Base-by-base conservation (phyloP, 2,113 vertebrate species). In the Mobula hypostoma region DNA sequence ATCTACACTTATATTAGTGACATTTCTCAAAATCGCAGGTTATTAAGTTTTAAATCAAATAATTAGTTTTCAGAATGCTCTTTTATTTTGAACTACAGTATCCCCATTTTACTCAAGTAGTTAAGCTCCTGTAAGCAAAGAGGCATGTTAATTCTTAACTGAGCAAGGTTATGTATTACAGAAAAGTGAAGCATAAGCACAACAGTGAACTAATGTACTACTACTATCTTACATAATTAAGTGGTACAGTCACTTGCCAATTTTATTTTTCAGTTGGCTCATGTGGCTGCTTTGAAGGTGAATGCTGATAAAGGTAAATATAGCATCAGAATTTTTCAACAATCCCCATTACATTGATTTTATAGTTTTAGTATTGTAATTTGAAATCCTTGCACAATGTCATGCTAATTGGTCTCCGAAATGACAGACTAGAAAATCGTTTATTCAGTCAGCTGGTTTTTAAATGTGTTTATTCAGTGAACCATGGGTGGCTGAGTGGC, bases 231-330 rank as follows among this genome's bases (percentile, higher is more conserved):
- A 15, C 40, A 82, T 85, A 85, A 27, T 21, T 58, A 85, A 48
- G 68, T 93, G 91, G 58, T 56, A 94, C 11, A 72, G 40, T 58
- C 32, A 11, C 21, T 83, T 94, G 58, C 82, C 4, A 17, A 56
- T 94, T 95, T 29, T 95, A 14, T 95, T 94, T 78, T 95, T 90
- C 94, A 99, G 99, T 96, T 99, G 92, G 96, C 96, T 95, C 98
- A 99, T 0, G 97, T 97, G 94, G 97, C 97, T 94, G 98, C 98
- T 11, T 94, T 99, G 95, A 98, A 98, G 95, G 97, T 95, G 94
- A 96, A 97, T 94, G 97, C 98, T 95, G 95, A 96, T 94, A 98
- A 97, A 97, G 98, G 99, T 99, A 98, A 2, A 97, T 96, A 94
- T 11, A 56, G 68, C 40, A 4, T 74, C 74, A 8, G 19, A 93